These are phyloP conservation scores for Epinotia demarniana DNA, from an alignment of 2,888 invertebrate species.

Conservation along the genomic window DNA sequence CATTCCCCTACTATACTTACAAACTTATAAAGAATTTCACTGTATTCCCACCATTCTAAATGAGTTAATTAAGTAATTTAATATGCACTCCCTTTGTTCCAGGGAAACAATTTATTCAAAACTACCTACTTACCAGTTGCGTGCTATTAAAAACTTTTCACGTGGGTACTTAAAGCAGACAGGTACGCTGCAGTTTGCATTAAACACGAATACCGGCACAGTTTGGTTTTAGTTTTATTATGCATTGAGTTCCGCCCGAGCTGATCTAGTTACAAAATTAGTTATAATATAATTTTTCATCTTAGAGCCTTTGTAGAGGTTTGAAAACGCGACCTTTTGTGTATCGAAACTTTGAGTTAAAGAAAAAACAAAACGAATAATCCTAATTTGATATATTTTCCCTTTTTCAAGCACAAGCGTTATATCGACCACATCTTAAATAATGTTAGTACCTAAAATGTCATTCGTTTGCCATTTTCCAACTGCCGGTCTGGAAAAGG, in stretches of 20 bases:
- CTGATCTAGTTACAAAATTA: not conserved
- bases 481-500: too few relatives aligned
- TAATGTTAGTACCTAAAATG: too few relatives aligned
- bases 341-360: too few relatives aligned
- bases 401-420: too few relatives aligned
- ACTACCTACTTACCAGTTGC: conserved; percentile 31
- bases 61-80: conserved; percentile 38
- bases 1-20: not conserved
- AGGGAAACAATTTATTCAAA: conserved; percentile 36
- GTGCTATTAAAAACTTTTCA: conserved; percentile 37
- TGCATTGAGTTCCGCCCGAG: conserved; percentile 6
- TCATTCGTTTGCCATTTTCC: too few relatives aligned
- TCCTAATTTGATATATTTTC: too few relatives aligned
- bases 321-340: too few relatives aligned
- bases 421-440: too few relatives aligned
- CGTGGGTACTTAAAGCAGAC: conserved; percentile 10
- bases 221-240: conserved; percentile 21
- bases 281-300: not conserved
- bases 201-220: conserved; percentile 11
- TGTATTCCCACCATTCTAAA: conserved; percentile 13
- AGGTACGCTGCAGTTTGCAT: conserved; percentile 23
- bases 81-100: conserved; percentile 36
- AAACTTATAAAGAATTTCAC: conserved; percentile 28
- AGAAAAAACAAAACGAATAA: too few relatives aligned
- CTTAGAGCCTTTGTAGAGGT: not conserved